Conservation (phyloP, 2,888 invertebrate genomes). For the Drosophila affinis region DNA sequence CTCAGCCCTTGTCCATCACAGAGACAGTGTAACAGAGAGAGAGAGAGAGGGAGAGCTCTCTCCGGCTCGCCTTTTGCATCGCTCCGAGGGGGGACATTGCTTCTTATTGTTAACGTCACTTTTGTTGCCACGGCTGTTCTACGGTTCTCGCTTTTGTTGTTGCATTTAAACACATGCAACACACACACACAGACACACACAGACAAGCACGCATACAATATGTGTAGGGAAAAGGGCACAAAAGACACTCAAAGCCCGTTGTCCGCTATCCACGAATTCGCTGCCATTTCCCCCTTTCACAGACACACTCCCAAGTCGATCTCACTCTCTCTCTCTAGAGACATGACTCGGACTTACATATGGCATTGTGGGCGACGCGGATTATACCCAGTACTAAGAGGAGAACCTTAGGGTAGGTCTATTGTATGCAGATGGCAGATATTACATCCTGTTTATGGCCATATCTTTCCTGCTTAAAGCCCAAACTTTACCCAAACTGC, state of each 20-base stretch:
- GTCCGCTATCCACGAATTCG: conserved; percentile 33
- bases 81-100: conserved; percentile 43
- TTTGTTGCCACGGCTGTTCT: conserved; percentile 64
- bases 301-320: conserved; percentile 5
- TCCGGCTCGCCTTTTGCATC: conserved; percentile 54
- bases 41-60: conserved; percentile 29
- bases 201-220: not conserved
- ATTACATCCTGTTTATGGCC: too few species aligned
- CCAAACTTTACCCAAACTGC: not conserved
- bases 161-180: conserved; percentile 67
- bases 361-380: conserved; percentile 30
- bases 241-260: conserved; percentile 35
- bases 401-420: not conserved
- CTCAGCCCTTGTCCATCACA: conserved; percentile 26
- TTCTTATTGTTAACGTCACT: conserved; percentile 68
- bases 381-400: conserved; percentile 43
- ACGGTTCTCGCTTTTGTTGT: conserved; percentile 40
- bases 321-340: conserved; percentile 7
- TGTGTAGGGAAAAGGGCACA: conserved; percentile 8
- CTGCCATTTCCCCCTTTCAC: conserved; percentile 34
- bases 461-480: too few species aligned
- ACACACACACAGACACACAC: conserved; percentile 27
- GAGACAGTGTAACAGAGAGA: conserved; percentile 7
- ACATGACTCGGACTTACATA: not conserved
- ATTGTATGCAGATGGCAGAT: not conserved